Evolutionary conservation across 2,888 invertebrate genomes (phyloP), one percentile per base, ranked within the genome.

Genomic region (Aspidiotus destructor): DNA sequence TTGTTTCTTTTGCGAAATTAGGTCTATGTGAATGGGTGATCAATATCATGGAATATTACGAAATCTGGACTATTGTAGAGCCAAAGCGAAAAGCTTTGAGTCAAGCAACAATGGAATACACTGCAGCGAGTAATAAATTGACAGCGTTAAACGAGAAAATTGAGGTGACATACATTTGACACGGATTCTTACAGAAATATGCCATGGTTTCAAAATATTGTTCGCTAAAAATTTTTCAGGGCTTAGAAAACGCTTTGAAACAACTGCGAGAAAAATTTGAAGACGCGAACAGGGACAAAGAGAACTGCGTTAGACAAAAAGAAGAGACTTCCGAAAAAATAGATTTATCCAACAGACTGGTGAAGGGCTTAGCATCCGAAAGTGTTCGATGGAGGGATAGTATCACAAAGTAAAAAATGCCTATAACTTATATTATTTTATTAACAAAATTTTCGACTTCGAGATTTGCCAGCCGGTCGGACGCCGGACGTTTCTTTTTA

Each of bases 21-120:
- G 92, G 96, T 40, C 80, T 97, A 9, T 95, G 94, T 76, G 86
- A 93, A 1, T 97, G 96, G 94, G 95, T 92, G 2, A 87, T 92
- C 73, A 96, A 96, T 78, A 93, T 96, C 72, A 82, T 89, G 76
- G 87, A 83, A 74, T 95, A 92, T 79, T 89, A 92, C 79, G 88
- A 90, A 68, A 91, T 96, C 41, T 94, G 87, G 78, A 88, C 90
- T 71, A 87, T 92, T 48, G 95, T 96, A 0, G 93, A 94, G 76
- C 96, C 96, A 17, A 92, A 96, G 75, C 81, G 94, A 74, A 81
- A 85, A 69, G 95, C 96, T 2, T 81, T 96, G 41, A 84, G 86
- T 17, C 87, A 87, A 70, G 94, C 95, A 13, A 93, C 93, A 75
- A 84, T 85, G 2, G 92, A 94, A 74, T 78, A 95, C 58, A 84